Base-by-base conservation (phyloP, 2,113 vertebrate genomes). In the Albula glossodonta region DNA sequence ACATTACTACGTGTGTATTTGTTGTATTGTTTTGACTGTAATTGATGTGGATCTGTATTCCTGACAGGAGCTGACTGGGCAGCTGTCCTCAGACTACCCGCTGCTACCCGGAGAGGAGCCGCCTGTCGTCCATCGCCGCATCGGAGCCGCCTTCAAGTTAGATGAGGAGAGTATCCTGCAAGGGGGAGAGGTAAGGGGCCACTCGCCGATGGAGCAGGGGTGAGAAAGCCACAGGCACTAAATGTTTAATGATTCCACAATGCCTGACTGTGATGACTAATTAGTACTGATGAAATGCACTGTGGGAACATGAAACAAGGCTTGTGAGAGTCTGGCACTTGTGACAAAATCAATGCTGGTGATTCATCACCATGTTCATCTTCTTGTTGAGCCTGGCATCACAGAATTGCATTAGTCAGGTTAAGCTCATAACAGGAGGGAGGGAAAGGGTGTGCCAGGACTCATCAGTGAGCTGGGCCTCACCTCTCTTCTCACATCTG, bases 61-160 rank as follows among this genome's bases (percentile, higher is more conserved):
- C 60, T 66, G 17, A 48, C 85, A 99, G 98, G 97, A 98, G 94
- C 88, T 99, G 92, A 98, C 97, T 0, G 97, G 98, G 63, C 86
- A 82, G 1, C 89, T 99, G 83, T 95, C 97, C 2, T 84, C 85
- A 0, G 97, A 98, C 90, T 99, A 96, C 86, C 98, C 97, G 9
- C 92, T 98, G 51, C 94, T 95, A 79, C 95, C 93, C 0, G 97
- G 97, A 0, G 97, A 99, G 90, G 96, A 96, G 85, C 94, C 92
- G 7, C 98, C 97, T 0, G 96, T 93, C 50, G 95, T 99, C 6
- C 96, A 93, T 51, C 94, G 96, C 60, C 96, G 97, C 82, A 94
- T 99, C 0, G 98, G 98, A 56, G 96, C 98, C 0, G 93, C 96
- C 0, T 99, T 98, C 91, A 96, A 94, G 88, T 90, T 99, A 87